Evolutionary conservation across 2,113 vertebrate species (phyloP).

Genomic region (Nestor notabilis): DNA sequence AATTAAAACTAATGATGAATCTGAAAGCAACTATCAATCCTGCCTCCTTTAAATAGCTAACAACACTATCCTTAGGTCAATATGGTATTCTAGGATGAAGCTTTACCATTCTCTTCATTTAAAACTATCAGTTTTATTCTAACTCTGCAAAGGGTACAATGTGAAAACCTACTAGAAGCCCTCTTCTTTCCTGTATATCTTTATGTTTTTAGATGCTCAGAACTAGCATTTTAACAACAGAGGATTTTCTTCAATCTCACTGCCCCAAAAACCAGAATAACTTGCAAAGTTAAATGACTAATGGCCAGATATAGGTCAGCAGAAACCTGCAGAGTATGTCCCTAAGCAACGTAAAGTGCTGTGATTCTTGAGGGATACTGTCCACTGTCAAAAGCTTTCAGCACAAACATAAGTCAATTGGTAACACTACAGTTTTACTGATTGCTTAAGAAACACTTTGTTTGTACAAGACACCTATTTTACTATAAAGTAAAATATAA

Average conservation of each 20-base stretch:
- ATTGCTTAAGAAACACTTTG: neutral
- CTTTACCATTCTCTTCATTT: neutral
- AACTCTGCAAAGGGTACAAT: neutral
- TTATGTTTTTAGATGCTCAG: neutral
- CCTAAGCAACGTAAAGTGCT: neutral
- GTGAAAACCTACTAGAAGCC: neutral
- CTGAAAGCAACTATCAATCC: neutral
- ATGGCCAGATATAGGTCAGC: neutral
- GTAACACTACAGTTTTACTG: neutral
- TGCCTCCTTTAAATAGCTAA: neutral
- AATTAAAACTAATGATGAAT: neutral
- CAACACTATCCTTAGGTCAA: neutral
- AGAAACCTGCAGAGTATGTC: constrained; percentile 31
- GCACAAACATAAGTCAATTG: neutral
- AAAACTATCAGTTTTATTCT: neutral
- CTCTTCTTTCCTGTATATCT: neutral
- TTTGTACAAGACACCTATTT: neutral
- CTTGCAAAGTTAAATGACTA: neutral
- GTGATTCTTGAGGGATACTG: neutral
- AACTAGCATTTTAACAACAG: neutral
- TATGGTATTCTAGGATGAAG: neutral
- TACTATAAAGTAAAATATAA: neutral
- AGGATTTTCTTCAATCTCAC: neutral
- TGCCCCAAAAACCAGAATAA: neutral
- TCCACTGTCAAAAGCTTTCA: neutral